These are phyloP conservation scores for Agrotis clavis DNA, from an alignment of 2,888 invertebrate genomes.

Conservation along the genomic window DNA sequence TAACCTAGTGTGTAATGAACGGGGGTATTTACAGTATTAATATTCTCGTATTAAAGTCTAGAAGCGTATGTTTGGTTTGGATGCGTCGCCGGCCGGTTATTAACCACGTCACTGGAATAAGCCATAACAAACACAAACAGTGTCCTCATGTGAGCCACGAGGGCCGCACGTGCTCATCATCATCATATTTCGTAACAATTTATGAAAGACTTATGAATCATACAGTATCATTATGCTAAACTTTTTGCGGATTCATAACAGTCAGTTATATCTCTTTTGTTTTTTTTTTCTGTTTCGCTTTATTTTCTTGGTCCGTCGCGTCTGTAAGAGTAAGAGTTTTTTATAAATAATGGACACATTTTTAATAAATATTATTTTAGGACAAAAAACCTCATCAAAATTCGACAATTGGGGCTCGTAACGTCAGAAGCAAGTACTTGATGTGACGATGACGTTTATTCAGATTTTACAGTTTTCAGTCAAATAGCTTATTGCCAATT, in stretches of 20 bases:
- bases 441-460: no score
- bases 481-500: no score
- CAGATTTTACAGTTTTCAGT: no score
- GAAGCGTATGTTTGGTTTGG: conserved; percentile 79
- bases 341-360: no score
- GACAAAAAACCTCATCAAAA: no score
- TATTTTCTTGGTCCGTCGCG: no score
- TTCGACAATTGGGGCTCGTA: no score
- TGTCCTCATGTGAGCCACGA: conserved; percentile 58
- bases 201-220: conserved; percentile 37
- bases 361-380: no score
- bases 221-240: conserved; percentile 3
- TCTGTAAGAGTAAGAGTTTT: no score
- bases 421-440: no score
- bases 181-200: conserved; percentile 53
- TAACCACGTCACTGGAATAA: conserved; percentile 82
- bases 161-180: conserved; percentile 58
- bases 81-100: conserved; percentile 66
- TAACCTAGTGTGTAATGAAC: conserved; percentile 23
- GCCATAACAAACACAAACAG: conserved; percentile 78
- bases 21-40: conserved; percentile 45
- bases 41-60: conserved; percentile 45
- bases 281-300: no score
- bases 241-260: background rate
- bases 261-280: no score